Evolutionary conservation across 2,113 vertebrate genomes (phyloP).

Genomic region (Daboia siamensis): DNA sequence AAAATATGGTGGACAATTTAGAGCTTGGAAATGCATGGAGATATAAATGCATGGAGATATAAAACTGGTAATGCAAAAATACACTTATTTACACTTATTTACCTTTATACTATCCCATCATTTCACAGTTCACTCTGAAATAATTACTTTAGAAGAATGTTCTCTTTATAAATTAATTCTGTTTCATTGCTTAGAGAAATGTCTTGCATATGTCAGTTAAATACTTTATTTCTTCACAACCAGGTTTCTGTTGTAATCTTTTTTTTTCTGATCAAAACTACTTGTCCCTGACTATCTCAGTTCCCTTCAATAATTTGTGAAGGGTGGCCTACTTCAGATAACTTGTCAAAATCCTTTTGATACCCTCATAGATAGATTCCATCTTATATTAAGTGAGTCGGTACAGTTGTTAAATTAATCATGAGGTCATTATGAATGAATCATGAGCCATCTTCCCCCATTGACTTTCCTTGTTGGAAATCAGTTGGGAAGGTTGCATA

Average conservation of each 20-base stretch:
- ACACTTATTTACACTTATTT: too few relatives aligned
- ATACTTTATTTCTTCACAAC: not conserved
- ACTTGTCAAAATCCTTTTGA: not conserved
- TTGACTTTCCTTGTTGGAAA: too few relatives aligned
- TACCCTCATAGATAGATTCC: not conserved
- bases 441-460: not conserved
- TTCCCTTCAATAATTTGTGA: not conserved
- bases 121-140: not conserved
- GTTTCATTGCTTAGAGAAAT: not conserved
- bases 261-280: not conserved
- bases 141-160: not conserved
- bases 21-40: too few relatives aligned
- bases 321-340: not conserved
- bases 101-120: not conserved
- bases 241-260: not conserved
- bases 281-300: too few relatives aligned
- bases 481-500: too few relatives aligned
- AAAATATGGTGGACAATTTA: too few relatives aligned
- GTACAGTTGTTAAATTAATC: not conserved
- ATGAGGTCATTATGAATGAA: not conserved
- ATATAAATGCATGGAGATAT: too few relatives aligned
- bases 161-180: not conserved
- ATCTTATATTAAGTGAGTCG: not conserved
- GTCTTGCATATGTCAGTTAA: not conserved
- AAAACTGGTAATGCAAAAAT: too few relatives aligned